These are phyloP conservation scores for Pterocles gutturalis DNA, from an alignment of 2,113 vertebrate species.

Conservation along the genomic window DNA sequence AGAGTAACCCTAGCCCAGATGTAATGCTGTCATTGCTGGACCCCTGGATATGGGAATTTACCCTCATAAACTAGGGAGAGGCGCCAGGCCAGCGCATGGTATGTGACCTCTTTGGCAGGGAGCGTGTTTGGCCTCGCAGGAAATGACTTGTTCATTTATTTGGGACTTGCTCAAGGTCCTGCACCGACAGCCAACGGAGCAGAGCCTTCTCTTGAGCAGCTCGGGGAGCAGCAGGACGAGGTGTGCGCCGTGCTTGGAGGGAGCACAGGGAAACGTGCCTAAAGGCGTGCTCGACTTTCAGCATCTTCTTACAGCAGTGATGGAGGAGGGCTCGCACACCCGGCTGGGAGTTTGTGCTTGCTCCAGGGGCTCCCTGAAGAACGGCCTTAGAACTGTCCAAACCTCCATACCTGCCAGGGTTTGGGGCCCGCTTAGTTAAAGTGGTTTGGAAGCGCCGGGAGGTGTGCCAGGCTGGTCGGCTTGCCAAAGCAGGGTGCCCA, in stretches of 20 bases:
- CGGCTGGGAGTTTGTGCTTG: neutral
- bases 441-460: accelerated
- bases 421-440: neutral
- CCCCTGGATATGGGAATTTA: conserved; percentile 68
- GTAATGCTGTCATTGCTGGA: conserved; percentile 7
- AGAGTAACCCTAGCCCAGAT: conserved; percentile 48
- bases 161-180: conserved; percentile 42
- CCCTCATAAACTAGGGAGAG: conserved; percentile 59
- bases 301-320: accelerated
- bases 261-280: accelerated
- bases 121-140: conserved; percentile 61
- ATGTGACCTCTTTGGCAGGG: conserved; percentile 70
- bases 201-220: neutral
- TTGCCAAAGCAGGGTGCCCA: neutral
- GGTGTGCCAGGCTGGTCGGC: accelerated
- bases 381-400: accelerated
- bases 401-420: neutral
- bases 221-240: accelerated
- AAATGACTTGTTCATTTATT: conserved; percentile 56
- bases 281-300: neutral
- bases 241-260: accelerated
- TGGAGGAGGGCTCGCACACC: neutral
- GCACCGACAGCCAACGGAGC: neutral
- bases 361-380: neutral
- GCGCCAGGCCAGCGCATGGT: conserved; percentile 49